Percentiles rank a stretch among this genome's conserved stretches.
Evolutionary conservation across 2,888 invertebrate genomes (phyloP).

Genomic region (Caenorhabditis drosophilae): DNA sequence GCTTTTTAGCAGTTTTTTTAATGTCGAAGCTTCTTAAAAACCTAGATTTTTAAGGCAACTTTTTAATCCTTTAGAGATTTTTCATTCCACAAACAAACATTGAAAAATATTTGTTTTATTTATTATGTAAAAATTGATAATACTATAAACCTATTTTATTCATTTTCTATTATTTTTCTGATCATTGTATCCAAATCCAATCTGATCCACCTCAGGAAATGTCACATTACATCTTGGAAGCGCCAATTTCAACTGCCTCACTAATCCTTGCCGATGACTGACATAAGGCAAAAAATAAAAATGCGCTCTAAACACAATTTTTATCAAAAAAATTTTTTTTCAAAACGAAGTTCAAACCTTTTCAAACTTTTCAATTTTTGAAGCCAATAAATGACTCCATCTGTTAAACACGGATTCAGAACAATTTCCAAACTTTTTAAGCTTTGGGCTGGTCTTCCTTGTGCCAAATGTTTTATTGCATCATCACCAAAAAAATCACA

Average conservation of each 20-base stretch:
- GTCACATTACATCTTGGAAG: constrained; percentile 59
- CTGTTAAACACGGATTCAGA: constrained; percentile 58
- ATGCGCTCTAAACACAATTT: constrained; percentile 40
- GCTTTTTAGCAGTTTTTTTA: no score
- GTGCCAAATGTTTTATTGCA: constrained; percentile 53
- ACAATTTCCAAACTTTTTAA: constrained; percentile 61
- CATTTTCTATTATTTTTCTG: not conserved
- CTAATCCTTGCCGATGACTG: constrained; percentile 52
- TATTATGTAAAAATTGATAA: no score
- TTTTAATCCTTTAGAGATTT: not conserved
- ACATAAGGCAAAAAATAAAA: constrained; percentile 65
- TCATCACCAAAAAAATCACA: constrained; percentile 67
- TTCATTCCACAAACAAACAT: not conserved
- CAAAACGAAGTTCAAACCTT: no score
- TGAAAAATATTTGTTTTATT: no score
- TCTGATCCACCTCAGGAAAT: constrained; percentile 55
- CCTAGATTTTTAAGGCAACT: not conserved
- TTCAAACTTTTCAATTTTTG: constrained; percentile 47
- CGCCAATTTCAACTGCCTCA: constrained; percentile 57
- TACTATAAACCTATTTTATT: no score
- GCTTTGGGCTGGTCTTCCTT: constrained; percentile 52
- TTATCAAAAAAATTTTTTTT: no score
- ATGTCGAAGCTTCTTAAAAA: not conserved
- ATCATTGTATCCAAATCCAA: constrained; percentile 64
- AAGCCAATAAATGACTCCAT: constrained; percentile 57